Evolutionary conservation across 1,140 invertebrate genomes (phyloP).

Genomic region (Drosophila bocki): DNA sequence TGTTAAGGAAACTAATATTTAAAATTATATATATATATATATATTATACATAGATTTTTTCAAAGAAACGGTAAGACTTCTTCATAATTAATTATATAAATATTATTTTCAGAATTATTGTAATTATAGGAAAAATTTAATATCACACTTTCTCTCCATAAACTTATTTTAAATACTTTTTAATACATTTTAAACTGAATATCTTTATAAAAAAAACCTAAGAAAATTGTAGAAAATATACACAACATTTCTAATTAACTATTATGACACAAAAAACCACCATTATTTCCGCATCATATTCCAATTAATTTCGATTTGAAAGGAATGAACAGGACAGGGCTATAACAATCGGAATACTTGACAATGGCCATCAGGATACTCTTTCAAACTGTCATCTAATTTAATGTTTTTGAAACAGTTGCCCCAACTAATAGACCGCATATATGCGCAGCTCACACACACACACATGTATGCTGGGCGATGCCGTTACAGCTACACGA

Average conservation of each 20-base stretch:
- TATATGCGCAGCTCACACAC: constrained; percentile 14
- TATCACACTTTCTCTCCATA: background rate
- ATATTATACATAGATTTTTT: background rate
- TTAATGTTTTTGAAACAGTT: constrained; percentile 37
- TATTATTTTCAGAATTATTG: background rate
- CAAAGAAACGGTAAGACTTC: background rate
- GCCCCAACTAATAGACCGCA: constrained; percentile 40
- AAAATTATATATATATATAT: background rate
- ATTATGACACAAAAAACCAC: background rate
- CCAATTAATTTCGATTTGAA: constrained; percentile 31
- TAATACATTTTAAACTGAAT: too few relatives aligned
- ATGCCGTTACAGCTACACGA: constrained; percentile 67
- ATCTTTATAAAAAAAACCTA: too few relatives aligned
- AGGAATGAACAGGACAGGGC: background rate
- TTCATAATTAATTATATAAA: too few relatives aligned
- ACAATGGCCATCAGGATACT: constrained; percentile 19
- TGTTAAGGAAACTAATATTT: background rate
- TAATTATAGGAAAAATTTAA: background rate
- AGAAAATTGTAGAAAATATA: too few relatives aligned
- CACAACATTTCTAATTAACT: constrained; percentile 20
- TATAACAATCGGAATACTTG: constrained; percentile 24
- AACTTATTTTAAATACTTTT: background rate
- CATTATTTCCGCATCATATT: constrained; percentile 23
- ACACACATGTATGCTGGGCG: constrained; percentile 59
- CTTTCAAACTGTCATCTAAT: constrained; percentile 30